phyloP scores from a whole-genome alignment of 2,888 invertebrate species.

The Cecidostiba fungosa region DNA sequence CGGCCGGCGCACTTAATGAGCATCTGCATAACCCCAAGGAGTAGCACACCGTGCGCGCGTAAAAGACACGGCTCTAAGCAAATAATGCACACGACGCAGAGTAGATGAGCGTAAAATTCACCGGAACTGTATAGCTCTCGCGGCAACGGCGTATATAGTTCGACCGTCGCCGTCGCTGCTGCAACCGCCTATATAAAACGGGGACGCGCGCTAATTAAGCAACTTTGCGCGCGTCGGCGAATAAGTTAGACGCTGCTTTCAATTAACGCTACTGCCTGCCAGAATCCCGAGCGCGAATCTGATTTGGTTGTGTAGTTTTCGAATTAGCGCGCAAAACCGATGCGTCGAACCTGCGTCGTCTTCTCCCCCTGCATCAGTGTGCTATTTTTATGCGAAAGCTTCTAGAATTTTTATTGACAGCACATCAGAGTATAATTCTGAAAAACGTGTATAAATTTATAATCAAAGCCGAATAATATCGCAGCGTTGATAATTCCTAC shows the following conservation, averaged over 20 bases:
- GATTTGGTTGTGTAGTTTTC: constrained; percentile 56
- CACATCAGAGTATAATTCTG: too few relatives aligned
- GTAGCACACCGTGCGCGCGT: neutral
- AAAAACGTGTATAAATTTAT: neutral
- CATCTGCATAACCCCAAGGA: neutral
- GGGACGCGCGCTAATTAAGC: constrained; percentile 67
- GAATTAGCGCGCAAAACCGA: constrained; percentile 28
- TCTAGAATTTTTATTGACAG: too few relatives aligned
- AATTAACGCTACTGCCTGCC: constrained; percentile 41
- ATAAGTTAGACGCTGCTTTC: constrained; percentile 60
- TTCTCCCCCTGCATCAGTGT: neutral
- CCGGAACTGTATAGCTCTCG: neutral
- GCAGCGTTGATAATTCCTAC: too few relatives aligned
- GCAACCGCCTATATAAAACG: constrained; percentile 26
- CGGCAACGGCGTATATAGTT: constrained; percentile 1
- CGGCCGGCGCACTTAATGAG: constrained; percentile 9
- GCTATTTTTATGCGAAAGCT: neutral
- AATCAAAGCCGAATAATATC: neutral
- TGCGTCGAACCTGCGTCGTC: neutral
- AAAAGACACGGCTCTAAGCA: neutral
- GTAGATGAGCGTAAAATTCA: constrained; percentile 30
- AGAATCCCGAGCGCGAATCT: constrained; percentile 23
- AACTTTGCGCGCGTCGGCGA: constrained; percentile 66
- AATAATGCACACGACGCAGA: constrained; percentile 21
- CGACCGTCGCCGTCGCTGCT: neutral